These are phyloP conservation scores for Pogonognathellus flavescens DNA, from an alignment of 1,140 invertebrate species.

Conservation along the genomic window DNA sequence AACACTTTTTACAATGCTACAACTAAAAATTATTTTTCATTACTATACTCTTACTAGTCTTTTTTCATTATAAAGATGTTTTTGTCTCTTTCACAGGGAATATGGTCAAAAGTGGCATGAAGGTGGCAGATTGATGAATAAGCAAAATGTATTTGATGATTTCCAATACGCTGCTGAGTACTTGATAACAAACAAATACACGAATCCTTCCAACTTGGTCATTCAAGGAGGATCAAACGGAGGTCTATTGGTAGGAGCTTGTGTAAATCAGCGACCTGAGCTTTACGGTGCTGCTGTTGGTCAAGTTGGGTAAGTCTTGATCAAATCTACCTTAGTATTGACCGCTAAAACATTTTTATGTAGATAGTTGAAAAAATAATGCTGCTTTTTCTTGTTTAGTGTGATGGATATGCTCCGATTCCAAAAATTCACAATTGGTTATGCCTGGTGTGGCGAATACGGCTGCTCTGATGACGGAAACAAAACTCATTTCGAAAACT, in stretches of 20 bases:
- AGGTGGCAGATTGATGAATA: conserved; percentile 88
- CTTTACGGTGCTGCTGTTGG: conserved; percentile 91
- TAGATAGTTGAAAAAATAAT: background rate
- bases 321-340: background rate
- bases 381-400: background rate
- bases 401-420: conserved; percentile 80
- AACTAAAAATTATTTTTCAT: too few species aligned
- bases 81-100: conserved; percentile 76
- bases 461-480: conserved; percentile 87
- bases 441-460: conserved; percentile 94
- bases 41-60: too few species aligned
- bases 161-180: conserved; percentile 94
- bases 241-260: conserved; percentile 83
- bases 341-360: background rate
- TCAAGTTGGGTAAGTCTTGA: conserved; percentile 79
- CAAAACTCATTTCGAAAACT: conserved; percentile 85
- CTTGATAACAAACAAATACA: conserved; percentile 87
- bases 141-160: conserved; percentile 98
- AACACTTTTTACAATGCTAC: background rate
- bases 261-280: conserved; percentile 94
- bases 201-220: conserved; percentile 79
- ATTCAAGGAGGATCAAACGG: conserved; percentile 80
- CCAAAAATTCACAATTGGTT: conserved; percentile 98
- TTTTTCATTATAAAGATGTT: too few species aligned
- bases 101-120: conserved; percentile 98